A percentile compares a stretch with the other conserved stretches of the same genome.
Evolutionary conservation across 1,140 invertebrate species (phyloP).

Genomic region (Bicyclus anynana): DNA sequence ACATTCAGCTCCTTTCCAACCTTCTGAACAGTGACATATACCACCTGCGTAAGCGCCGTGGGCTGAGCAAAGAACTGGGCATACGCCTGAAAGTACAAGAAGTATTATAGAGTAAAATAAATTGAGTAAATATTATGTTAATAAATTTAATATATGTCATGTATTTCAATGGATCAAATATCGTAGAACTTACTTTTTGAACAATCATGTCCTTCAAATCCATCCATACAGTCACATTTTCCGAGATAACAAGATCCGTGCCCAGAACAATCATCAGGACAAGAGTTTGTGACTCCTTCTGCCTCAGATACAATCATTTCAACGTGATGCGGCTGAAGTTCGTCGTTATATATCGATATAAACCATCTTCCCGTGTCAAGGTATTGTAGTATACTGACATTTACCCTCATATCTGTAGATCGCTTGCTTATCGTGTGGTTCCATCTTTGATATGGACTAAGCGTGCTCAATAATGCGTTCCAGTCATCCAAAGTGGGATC

Average conservation of each 20-base stretch:
- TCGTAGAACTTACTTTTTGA: conserved; percentile 88
- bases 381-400: conserved; percentile 91
- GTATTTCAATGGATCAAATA: neutral
- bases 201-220: conserved; percentile 94
- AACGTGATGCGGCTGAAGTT: conserved; percentile 88
- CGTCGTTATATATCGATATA: conserved; percentile 96
- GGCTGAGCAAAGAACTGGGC: conserved; percentile 97
- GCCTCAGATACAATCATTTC: conserved; percentile 89
- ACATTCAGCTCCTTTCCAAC: conserved; percentile 98
- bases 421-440: conserved; percentile 79
- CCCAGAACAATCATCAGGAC: conserved; percentile 96
- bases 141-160: too few species aligned
- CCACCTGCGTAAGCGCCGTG: conserved; percentile 97
- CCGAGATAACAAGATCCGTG: conserved; percentile 96
- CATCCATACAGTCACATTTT: conserved; percentile 96
- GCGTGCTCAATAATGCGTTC: conserved; percentile 62
- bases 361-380: conserved; percentile 97
- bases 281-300: conserved; percentile 91
- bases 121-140: too few species aligned
- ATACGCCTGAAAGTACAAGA: conserved; percentile 83
- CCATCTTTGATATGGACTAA: conserved; percentile 77
- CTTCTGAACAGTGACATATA: conserved; percentile 96
- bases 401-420: conserved; percentile 84
- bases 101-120: too few species aligned
- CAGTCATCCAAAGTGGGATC: conserved; percentile 57